Percentiles rank a stretch among this genome's conserved stretches.
These are phyloP conservation scores for Frieseomelitta varia DNA, from an alignment of 1,140 invertebrate genomes.

Conservation along the genomic window DNA sequence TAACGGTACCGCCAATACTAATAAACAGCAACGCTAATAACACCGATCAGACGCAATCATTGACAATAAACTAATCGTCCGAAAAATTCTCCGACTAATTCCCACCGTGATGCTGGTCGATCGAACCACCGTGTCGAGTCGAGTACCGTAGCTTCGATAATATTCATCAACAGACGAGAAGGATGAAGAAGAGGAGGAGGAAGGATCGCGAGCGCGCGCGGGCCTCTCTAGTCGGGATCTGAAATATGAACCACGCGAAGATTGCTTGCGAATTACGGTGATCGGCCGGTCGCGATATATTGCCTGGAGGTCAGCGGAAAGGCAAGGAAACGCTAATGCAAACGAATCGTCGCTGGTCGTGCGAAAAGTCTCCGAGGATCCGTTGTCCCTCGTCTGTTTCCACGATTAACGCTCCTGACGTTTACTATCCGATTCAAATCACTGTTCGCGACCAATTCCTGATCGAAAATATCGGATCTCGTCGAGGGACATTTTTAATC, in stretches of 20 bases:
- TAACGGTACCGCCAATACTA: not conserved
- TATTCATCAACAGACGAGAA: slow-evolving; percentile 15
- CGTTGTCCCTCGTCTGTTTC: slow-evolving; percentile 46
- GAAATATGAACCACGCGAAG: slow-evolving; percentile 37
- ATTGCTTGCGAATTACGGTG: slow-evolving; percentile 26
- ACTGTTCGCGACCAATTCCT: slow-evolving; percentile 41
- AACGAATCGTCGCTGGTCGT: slow-evolving; percentile 47
- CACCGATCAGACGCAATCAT: not conserved
- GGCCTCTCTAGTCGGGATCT: not conserved
- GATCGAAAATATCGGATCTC: slow-evolving; percentile 12
- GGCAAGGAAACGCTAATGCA: slow-evolving; percentile 19
- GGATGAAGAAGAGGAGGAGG: not conserved
- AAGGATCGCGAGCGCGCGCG: not conserved
- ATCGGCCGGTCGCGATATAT: slow-evolving; percentile 32
- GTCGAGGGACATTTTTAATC: not conserved
- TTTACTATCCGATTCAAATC: slow-evolving; percentile 25
- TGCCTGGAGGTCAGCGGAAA: slow-evolving; percentile 11
- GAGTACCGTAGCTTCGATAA: not conserved
- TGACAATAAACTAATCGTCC: not conserved
- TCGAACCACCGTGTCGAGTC: not conserved
- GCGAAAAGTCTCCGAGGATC: slow-evolving; percentile 1
- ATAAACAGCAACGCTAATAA: not conserved
- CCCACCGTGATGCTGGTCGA: not conserved
- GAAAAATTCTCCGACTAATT: not conserved
- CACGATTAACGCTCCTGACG: slow-evolving; percentile 37